A percentile compares a stretch with the other conserved stretches of the same genome.
Conservation (phyloP, 2,113 vertebrate species). For the Riparia riparia region DNA sequence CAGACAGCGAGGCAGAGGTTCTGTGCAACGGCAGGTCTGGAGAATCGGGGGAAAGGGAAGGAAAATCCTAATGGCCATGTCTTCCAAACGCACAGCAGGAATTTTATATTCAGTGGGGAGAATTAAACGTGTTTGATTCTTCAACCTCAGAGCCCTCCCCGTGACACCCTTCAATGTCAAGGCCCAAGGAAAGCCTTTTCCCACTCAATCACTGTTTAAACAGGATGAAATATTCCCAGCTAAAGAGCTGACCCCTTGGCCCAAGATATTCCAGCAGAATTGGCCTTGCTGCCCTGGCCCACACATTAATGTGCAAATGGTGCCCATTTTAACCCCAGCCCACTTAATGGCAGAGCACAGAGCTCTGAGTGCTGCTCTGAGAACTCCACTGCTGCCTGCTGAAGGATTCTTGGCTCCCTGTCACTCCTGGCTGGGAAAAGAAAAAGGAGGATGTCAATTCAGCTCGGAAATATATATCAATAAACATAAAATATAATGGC, state of each 20-base stretch:
- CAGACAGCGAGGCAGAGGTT: not conserved
- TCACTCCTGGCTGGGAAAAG: not conserved
- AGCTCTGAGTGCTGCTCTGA: not conserved
- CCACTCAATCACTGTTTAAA: not conserved
- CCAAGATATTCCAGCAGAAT: not conserved
- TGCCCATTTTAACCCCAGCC: not conserved
- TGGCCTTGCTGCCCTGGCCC: not conserved
- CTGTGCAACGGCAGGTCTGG: not conserved
- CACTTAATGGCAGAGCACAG: not conserved
- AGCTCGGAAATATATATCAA: not conserved
- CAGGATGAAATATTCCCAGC: not conserved
- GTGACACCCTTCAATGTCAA: not conserved
- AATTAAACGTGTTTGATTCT: not conserved
- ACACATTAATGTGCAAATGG: not conserved
- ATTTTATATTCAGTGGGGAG: not conserved
- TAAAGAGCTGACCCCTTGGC: not conserved
- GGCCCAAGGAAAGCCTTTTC: not conserved
- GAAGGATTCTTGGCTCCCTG: not conserved
- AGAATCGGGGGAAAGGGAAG: not conserved
- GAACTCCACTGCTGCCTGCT: not conserved
- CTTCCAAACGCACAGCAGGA: not conserved
- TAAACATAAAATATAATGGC: constrained; percentile 20
- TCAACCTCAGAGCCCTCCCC: not conserved
- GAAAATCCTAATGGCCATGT: not conserved
- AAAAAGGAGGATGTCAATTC: not conserved